Evolutionary conservation across 2,113 vertebrate genomes (phyloP).

Genomic region (Saimiri boliviensis): DNA sequence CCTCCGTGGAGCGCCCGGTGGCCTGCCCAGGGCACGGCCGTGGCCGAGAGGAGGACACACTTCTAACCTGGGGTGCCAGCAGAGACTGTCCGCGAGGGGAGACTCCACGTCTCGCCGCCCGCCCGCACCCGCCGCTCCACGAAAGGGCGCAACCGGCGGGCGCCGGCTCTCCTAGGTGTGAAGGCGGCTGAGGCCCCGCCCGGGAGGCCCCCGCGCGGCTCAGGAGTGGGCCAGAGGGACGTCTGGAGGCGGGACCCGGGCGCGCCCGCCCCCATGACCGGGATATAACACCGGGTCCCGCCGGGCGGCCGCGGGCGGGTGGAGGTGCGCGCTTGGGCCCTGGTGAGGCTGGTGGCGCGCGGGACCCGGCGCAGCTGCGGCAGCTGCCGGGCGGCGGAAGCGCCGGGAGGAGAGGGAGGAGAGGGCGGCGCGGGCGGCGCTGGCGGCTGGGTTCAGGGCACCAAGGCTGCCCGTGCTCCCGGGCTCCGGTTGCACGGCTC

Average conservation of each 20-base stretch:
- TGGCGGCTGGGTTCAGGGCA: not conserved
- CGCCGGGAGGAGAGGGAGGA: not conserved
- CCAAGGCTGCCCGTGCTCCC: not conserved
- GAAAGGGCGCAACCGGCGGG: accelerated
- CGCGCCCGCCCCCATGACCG: not conserved
- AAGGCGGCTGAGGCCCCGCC: not conserved
- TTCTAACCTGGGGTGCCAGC: not conserved
- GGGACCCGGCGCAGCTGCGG: not conserved
- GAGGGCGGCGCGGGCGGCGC: not conserved
- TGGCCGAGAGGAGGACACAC: not conserved
- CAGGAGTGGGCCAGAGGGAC: conserved; percentile 45
- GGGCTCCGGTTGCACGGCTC: not conserved
- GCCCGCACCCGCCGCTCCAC: accelerated
- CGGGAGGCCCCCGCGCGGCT: not conserved
- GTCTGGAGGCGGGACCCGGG: conserved; percentile 49
- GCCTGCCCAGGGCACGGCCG: not conserved
- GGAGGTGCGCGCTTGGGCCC: not conserved
- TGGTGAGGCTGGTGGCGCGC: not conserved
- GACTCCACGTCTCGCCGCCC: accelerated
- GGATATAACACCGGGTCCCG: not conserved
- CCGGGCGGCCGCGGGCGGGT: accelerated
- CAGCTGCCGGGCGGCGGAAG: not conserved
- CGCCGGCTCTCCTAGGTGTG: not conserved
- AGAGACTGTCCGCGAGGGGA: not conserved
- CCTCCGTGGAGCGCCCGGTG: conserved; percentile 26